Percentiles rank a stretch among this genome's conserved stretches.
Evolutionary conservation across 2,797 vertebrate genomes (phyloP).

Genomic region (Argentina silus): DNA sequence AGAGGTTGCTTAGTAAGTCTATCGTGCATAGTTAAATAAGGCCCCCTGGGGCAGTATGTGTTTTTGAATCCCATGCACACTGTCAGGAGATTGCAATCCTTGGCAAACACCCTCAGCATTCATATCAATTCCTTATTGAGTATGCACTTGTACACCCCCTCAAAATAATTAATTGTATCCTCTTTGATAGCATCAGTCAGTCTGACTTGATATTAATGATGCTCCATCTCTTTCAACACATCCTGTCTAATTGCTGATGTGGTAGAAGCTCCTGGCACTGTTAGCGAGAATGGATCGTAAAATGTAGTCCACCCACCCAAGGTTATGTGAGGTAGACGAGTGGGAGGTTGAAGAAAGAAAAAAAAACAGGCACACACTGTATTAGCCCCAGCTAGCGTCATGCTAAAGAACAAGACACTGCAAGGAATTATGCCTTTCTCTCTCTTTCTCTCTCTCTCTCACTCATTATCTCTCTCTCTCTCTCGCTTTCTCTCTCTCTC

Average conservation of each 20-base stretch:
- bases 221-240: conserved; percentile 1
- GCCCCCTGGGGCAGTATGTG: not conserved
- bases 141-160: not conserved
- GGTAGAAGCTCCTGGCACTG: conserved; percentile 2
- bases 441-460: no score
- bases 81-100: conserved; percentile 6
- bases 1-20: not conserved
- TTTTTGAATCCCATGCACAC: not conserved
- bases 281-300: not conserved
- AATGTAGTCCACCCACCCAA: conserved; percentile 15
- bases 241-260: conserved; percentile 18
- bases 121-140: conserved; percentile 5
- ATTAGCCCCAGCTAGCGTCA: not conserved
- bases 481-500: no score
- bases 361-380: not conserved
- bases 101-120: not conserved
- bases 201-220: conserved; percentile 8
- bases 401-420: not conserved
- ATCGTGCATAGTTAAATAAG: not conserved
- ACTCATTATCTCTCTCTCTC: no score
- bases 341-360: conserved; percentile 8
- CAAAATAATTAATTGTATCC: conserved; percentile 1
- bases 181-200: conserved; percentile 8
- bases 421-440: not conserved
- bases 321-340: not conserved